Evolutionary conservation across 2,113 vertebrate genomes (phyloP).

Genomic region (Philantomba maxwellii): DNA sequence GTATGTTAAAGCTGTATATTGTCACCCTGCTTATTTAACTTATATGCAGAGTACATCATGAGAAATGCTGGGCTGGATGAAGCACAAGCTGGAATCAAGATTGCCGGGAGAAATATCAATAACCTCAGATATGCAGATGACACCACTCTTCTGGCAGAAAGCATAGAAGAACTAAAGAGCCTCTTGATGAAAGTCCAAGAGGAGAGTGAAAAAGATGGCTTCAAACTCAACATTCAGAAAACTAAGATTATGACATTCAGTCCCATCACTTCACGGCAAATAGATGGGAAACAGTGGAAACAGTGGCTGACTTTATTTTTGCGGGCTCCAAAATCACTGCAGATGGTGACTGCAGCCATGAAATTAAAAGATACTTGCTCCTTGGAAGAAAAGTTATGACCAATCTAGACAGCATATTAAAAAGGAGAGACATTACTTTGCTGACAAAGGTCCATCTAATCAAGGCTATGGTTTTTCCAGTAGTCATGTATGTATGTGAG

Average conservation of each 20-base stretch:
- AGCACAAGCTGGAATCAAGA: background rate
- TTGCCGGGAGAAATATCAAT: background rate
- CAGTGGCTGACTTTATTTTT: background rate
- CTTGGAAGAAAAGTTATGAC: too few species aligned
- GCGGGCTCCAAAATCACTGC: background rate
- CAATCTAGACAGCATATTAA: too few species aligned
- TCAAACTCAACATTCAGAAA: background rate
- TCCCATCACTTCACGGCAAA: background rate
- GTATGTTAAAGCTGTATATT: background rate
- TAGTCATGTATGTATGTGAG: background rate
- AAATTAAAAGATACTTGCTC: too few species aligned
- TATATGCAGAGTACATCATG: background rate
- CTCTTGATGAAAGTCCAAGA: background rate
- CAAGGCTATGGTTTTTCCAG: background rate
- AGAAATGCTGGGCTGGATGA: background rate
- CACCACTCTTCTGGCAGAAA: background rate
- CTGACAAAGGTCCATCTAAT: background rate
- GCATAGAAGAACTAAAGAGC: background rate
- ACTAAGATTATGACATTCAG: background rate
- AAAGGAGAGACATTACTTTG: too few species aligned
- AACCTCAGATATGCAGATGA: background rate
- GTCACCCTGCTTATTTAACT: background rate
- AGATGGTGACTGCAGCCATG: too few species aligned
- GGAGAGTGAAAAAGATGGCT: background rate
- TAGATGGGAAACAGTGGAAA: background rate